Conservation (phyloP, 1,140 invertebrate species). For the Drosophila takahashii region DNA sequence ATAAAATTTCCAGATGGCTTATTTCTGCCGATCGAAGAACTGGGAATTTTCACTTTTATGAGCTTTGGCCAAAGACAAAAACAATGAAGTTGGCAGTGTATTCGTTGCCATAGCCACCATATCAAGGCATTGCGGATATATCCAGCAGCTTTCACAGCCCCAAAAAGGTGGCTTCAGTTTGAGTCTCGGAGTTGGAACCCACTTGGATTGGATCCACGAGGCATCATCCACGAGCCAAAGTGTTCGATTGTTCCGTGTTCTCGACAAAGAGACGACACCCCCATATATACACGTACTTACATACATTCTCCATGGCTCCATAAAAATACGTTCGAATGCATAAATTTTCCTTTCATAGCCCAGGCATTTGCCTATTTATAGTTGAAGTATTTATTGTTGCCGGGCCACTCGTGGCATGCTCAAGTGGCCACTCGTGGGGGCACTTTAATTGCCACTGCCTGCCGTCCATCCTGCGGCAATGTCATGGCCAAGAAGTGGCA, state of each 20-base stretch:
- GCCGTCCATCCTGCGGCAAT: constrained; percentile 50
- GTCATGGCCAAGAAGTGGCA: constrained; percentile 59
- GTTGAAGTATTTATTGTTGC: constrained; percentile 83
- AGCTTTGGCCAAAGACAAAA: background rate
- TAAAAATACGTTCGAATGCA: constrained; percentile 19
- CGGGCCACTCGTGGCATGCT: constrained; percentile 76
- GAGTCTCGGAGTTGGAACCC: constrained; percentile 1
- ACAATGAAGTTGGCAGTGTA: constrained; percentile 14
- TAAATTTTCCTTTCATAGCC: constrained; percentile 73
- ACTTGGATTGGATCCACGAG: constrained; percentile 5
- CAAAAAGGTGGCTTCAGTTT: constrained; percentile 4
- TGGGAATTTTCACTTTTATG: background rate
- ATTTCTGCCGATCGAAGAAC: constrained; percentile 1
- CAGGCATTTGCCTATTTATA: constrained; percentile 81
- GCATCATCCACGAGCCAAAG: constrained; percentile 36
- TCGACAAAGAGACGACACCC: constrained; percentile 29
- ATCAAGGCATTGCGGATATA: constrained; percentile 12
- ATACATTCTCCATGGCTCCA: constrained; percentile 3
- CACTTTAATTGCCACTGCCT: constrained; percentile 67
- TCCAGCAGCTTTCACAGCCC: constrained; percentile 20
- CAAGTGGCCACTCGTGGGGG: constrained; percentile 73
- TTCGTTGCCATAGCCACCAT: constrained; percentile 17
- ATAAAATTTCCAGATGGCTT: constrained; percentile 17
- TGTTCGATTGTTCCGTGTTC: constrained; percentile 56
- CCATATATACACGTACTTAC: constrained; percentile 5